Base-by-base conservation (phyloP, 2,113 vertebrate species). In the Tragulus kanchil region DNA sequence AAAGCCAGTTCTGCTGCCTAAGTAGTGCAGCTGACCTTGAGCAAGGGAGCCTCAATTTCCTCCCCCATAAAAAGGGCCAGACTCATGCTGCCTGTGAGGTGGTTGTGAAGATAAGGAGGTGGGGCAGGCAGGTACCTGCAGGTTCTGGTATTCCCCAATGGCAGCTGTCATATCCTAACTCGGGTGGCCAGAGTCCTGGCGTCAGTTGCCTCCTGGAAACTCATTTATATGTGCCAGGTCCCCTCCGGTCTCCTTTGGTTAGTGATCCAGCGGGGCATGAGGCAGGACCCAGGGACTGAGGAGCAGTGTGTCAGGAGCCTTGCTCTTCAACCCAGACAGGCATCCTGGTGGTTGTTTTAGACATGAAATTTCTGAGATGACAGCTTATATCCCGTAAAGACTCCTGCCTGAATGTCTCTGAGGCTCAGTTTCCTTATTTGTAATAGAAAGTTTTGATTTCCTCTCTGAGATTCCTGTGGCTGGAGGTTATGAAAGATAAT, bases 11-110 rank as follows among this genome's bases (percentile, higher is more conserved):
- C 3, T 3, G 61, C 50, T 3, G 19, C 45, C 75, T 42, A 42
- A 48, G 50, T 23, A 71, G 12, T 5, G 16, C 65, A 6, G 67
- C 79, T 97, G 96, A 96, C 97, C 97, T 98, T 96, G 96, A 96
- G 26, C 56, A 23, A 23, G 64, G 13, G 52, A 50, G 31, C 42
- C 92, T 93, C 81, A 42, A 89, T 54, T 88, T 95, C 62, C 73
- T 67, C 9, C 19, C 19, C 21, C 3, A 10, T 1, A 31, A 26
- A 54, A 15, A 61, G 64, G 17, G 42, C 21, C 3, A 0, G 1
- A 28, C 3, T 69, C 17, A 15, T 4, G 73, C 36, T 4, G 2
- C 11, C 31, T 65, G 36, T 52, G 59, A 78, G 36, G 9, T 19
- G 52, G 42, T 3, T 25, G 42, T 54, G n/a, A 67, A 50, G 25